Evolutionary conservation across 2,113 vertebrate species (phyloP).

Genomic region (Nyctibius bracteatus): DNA sequence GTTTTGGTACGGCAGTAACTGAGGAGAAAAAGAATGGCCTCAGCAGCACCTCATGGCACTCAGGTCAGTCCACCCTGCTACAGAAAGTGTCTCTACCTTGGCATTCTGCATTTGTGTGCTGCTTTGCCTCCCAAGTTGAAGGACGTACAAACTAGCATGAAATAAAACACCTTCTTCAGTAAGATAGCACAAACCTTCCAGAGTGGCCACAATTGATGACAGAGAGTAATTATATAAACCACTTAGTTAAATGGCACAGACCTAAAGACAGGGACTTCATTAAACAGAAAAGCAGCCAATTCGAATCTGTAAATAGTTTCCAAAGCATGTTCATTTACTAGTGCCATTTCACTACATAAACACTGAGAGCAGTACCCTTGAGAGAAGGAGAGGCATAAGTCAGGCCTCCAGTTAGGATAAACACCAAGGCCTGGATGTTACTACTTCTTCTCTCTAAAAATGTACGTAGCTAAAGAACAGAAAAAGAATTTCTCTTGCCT

Average conservation of each 20-base stretch:
- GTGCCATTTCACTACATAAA: not conserved
- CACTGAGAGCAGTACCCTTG: not conserved
- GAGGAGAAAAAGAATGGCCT: not conserved
- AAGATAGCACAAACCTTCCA: not conserved
- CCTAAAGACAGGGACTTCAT: slow-evolving; percentile 35
- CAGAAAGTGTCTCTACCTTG: not conserved
- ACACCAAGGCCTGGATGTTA: not conserved
- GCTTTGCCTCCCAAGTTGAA: not conserved
- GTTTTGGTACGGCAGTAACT: not conserved
- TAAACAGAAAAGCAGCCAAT: not conserved
- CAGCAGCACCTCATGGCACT: not conserved
- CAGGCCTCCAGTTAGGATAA: not conserved
- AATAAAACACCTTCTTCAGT: not conserved
- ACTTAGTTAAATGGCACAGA: slow-evolving; percentile 49
- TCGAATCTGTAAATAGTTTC: slow-evolving; percentile 35
- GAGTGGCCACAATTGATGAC: slow-evolving; percentile 35
- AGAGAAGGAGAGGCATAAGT: not conserved
- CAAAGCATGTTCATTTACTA: not conserved
- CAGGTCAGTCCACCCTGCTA: not conserved
- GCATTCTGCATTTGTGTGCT: not conserved
- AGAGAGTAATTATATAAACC: slow-evolving; percentile 46
- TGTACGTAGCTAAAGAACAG: not conserved
- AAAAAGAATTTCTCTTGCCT: not conserved
- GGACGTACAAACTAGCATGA: not conserved
- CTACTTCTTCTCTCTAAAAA: not conserved